These are phyloP conservation scores for Trypoxylon attenuatum DNA, from an alignment of 2,888 invertebrate species.

Conservation along the genomic window DNA sequence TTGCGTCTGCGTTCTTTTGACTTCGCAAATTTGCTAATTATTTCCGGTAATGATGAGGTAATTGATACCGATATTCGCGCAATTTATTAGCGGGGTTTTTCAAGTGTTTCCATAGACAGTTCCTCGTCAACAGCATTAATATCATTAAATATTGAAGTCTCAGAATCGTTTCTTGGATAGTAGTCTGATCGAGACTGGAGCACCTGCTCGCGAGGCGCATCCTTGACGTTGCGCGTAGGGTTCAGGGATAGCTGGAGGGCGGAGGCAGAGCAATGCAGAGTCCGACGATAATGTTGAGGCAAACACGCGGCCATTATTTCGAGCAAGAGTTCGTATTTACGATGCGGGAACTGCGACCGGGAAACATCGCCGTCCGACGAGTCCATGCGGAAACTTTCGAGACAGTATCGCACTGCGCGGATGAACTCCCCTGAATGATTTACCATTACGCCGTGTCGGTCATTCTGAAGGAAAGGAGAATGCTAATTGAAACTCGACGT, in stretches of 20 bases:
- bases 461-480: conserved; percentile 31
- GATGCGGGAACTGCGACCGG: conserved; percentile 33
- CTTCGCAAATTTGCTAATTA: conserved; percentile 3
- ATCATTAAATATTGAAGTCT: too few species aligned
- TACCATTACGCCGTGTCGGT: conserved; percentile 37
- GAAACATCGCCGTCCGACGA: conserved; percentile 40
- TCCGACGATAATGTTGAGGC: conserved; percentile 42
- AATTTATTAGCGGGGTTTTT: too few species aligned
- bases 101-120: too few species aligned
- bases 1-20: conserved; percentile 3
- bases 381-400: conserved; percentile 48
- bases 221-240: too few species aligned
- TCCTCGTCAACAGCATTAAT: too few species aligned
- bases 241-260: too few species aligned
- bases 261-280: conserved; percentile 8
- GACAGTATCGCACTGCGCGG: conserved; percentile 37
- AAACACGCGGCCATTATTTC: conserved; percentile 41
- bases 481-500: conserved; percentile 50
- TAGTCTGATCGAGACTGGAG: too few species aligned
- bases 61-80: too few species aligned
- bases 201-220: too few species aligned
- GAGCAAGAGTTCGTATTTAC: conserved; percentile 38
- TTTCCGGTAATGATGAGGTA: too few species aligned
- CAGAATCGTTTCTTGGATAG: too few species aligned
- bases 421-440: conserved; percentile 51